phyloP scores from a whole-genome alignment of 2,797 vertebrate genomes.

The Paratrypauchen microcephalus region DNA sequence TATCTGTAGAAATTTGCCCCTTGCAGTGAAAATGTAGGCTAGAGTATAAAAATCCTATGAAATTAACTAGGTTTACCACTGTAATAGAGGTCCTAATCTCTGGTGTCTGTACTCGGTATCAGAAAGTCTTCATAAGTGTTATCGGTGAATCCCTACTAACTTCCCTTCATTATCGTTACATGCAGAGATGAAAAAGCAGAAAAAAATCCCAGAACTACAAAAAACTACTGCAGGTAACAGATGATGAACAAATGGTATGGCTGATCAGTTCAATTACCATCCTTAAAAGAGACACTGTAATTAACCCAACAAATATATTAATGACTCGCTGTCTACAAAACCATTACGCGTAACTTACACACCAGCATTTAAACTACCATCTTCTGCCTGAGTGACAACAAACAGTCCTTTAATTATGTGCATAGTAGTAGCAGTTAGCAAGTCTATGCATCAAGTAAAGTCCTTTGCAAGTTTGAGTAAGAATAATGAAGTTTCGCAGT shows the following conservation, averaged over 20 bases:
- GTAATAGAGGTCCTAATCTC: too few species aligned
- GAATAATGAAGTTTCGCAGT: conserved; percentile 63
- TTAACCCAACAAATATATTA: conserved; percentile 2
- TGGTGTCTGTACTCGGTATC: too few species aligned
- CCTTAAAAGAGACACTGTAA: conserved; percentile 8
- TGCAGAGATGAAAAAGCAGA: not conserved
- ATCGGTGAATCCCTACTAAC: too few species aligned
- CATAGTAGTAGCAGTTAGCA: conserved; percentile 41
- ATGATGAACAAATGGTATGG: conserved; percentile 1
- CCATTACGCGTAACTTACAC: conserved; percentile 38
- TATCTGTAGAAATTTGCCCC: too few species aligned
- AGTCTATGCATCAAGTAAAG: conserved; percentile 33
- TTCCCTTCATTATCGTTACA: not conserved
- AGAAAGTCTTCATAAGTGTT: too few species aligned
- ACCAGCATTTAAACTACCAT: conserved; percentile 52
- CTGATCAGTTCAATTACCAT: conserved; percentile 1
- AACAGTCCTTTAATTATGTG: conserved; percentile 37
- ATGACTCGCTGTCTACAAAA: conserved; percentile 21
- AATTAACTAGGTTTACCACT: too few species aligned
- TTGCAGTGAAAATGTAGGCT: too few species aligned
- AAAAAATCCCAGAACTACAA: too few species aligned
- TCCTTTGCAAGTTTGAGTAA: conserved; percentile 47
- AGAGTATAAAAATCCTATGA: too few species aligned
- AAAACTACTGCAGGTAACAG: not conserved
- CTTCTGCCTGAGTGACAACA: conserved; percentile 45